These are phyloP conservation scores for Drosophila sproati DNA, from an alignment of 1,140 invertebrate genomes.

Conservation along the genomic window DNA sequence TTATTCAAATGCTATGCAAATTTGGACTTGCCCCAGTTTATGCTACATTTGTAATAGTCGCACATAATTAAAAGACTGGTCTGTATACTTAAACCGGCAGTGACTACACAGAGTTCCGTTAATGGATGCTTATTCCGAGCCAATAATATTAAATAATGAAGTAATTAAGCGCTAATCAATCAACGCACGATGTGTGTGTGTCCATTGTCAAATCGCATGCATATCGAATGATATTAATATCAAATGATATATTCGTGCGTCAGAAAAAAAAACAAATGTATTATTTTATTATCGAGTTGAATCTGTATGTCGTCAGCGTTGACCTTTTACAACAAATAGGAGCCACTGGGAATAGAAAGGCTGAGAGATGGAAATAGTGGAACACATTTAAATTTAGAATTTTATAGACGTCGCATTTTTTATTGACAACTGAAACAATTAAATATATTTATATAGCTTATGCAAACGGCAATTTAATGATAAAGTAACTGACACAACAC, in stretches of 20 bases:
- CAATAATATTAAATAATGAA: slow-evolving; percentile 8
- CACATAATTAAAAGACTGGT: not conserved
- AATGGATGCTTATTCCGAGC: not conserved
- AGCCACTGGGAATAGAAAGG: slow-evolving; percentile 18
- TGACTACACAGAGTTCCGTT: not conserved
- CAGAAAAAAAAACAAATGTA: not conserved
- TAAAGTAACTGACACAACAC: slow-evolving; percentile 12
- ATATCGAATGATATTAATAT: slow-evolving; percentile 46
- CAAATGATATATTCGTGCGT: slow-evolving; percentile 26
- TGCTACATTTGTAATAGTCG: not conserved
- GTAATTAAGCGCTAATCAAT: slow-evolving; percentile 61
- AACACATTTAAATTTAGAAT: slow-evolving; percentile 53
- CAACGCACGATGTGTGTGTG: slow-evolving; percentile 1
- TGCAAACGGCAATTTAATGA: slow-evolving; percentile 39
- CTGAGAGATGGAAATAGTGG: slow-evolving; percentile 29
- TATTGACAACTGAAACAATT: slow-evolving; percentile 54
- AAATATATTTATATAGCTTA: slow-evolving; percentile 12
- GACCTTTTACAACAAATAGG: slow-evolving; percentile 50
- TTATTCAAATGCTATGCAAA: not conserved
- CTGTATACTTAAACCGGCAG: not conserved
- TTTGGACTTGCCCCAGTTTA: not conserved
- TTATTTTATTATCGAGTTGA: slow-evolving; percentile 25
- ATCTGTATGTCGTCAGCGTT: slow-evolving; percentile 55
- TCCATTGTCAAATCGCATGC: slow-evolving; percentile 9
- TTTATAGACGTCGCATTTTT: slow-evolving; percentile 56